phyloP scores from a whole-genome alignment of 2,888 invertebrate species.

The Pheosia tremula region DNA sequence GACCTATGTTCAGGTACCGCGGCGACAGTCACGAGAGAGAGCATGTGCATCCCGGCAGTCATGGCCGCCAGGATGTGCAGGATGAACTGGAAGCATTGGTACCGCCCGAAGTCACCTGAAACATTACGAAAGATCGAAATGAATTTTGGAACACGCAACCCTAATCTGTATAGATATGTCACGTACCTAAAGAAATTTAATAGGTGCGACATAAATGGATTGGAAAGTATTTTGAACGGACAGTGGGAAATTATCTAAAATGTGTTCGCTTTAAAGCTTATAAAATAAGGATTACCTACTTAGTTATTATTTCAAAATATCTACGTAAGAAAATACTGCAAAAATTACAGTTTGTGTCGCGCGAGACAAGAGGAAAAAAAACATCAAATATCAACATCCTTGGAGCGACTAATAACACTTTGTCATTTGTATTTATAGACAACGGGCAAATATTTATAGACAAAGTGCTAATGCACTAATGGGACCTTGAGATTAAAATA shows the following conservation, averaged over 20 bases:
- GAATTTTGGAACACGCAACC: neutral
- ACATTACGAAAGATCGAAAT: slow-evolving; percentile 25
- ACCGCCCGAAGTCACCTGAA: slow-evolving; percentile 92
- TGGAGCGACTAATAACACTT: neutral
- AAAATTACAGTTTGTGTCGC: too few relatives aligned
- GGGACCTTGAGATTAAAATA: neutral
- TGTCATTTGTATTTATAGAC: neutral
- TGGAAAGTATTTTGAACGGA: too few relatives aligned
- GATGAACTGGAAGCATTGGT: slow-evolving; percentile 91
- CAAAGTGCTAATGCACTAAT: neutral
- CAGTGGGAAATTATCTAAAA: too few relatives aligned
- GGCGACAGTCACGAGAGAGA: slow-evolving; percentile 91
- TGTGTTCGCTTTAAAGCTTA: too few relatives aligned
- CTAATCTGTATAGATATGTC: too few relatives aligned
- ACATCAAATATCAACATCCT: neutral
- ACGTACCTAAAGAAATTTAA: too few relatives aligned
- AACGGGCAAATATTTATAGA: too few relatives aligned
- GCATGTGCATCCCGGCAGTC: slow-evolving; percentile 93
- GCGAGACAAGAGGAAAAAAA: too few relatives aligned
- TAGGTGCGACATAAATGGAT: too few relatives aligned
- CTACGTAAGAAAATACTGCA: too few relatives aligned
- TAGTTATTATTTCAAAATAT: too few relatives aligned
- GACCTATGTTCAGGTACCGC: slow-evolving; percentile 90
- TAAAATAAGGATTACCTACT: too few relatives aligned
- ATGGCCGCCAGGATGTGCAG: slow-evolving; percentile 91